These are phyloP conservation scores for Chaenogobius annularis DNA, from an alignment of 2,113 vertebrate species.

Conservation along the genomic window DNA sequence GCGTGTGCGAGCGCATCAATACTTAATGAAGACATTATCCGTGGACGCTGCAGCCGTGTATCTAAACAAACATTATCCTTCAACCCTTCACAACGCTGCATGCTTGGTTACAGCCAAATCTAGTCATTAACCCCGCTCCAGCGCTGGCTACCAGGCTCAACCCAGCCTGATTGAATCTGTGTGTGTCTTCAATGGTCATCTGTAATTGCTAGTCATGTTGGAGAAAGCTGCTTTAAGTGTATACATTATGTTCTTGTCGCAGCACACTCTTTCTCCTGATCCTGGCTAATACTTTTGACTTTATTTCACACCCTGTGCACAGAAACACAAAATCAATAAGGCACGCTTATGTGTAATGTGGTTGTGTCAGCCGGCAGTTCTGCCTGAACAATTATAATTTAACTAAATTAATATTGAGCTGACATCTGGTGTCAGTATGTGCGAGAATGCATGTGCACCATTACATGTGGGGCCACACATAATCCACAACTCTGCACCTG, in stretches of 20 bases:
- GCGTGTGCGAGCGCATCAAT: conserved; percentile 60
- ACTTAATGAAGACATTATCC: conserved; percentile 73
- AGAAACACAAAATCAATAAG: conserved; percentile 71
- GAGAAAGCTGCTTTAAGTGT: conserved; percentile 47
- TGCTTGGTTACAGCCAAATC: conserved; percentile 62
- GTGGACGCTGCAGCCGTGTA: conserved; percentile 51
- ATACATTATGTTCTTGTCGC: conserved; percentile 59
- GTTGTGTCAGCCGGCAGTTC: conserved; percentile 62
- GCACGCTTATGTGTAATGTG: conserved; percentile 66
- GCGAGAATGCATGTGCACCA: conserved; percentile 13
- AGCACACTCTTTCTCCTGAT: conserved; percentile 29
- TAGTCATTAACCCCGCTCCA: conserved; percentile 64
- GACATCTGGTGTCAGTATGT: conserved; percentile 51
- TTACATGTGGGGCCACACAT: conserved; percentile 27
- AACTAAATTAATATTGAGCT: conserved; percentile 66
- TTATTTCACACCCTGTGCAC: conserved; percentile 73
- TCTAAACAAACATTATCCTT: conserved; percentile 72
- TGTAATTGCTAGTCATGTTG: conserved; percentile 71
- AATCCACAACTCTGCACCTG: conserved; percentile 44
- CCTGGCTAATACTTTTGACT: conserved; percentile 57
- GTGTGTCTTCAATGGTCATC: conserved; percentile 42
- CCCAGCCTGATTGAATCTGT: conserved; percentile 63
- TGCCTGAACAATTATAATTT: conserved; percentile 71
- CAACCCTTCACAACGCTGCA: conserved; percentile 66
- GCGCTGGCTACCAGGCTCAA: conserved; percentile 50